phyloP scores from a whole-genome alignment of 2,888 invertebrate genomes.

The Polymixis flavicincta region DNA sequence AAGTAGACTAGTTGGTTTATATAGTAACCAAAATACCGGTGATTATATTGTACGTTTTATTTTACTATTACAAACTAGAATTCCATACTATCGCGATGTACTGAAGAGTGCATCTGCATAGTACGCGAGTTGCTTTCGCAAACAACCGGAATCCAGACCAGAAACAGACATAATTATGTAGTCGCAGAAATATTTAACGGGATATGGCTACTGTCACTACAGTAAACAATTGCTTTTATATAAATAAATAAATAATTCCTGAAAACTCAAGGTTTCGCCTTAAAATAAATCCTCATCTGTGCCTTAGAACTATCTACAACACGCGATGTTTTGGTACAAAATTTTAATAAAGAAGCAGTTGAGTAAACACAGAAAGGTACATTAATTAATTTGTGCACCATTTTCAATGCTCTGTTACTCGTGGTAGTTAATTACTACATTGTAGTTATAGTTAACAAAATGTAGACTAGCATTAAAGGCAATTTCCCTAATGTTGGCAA shows the following conservation, averaged over 20 bases:
- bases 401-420: slow-evolving; percentile 54
- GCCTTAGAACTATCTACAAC: background rate
- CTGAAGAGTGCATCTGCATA: background rate
- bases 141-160: background rate
- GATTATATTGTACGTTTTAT: background rate
- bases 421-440: slow-evolving; percentile 35
- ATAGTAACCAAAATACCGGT: slow-evolving; percentile 3
- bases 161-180: slow-evolving; percentile 7
- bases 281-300: slow-evolving; percentile 15
- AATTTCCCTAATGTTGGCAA: slow-evolving; percentile 28
- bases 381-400: slow-evolving; percentile 32
- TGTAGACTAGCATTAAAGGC: slow-evolving; percentile 24
- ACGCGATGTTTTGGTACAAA: slow-evolving; percentile 7
- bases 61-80: background rate
- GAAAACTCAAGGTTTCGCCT: slow-evolving; percentile 6
- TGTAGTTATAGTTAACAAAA: slow-evolving; percentile 31
- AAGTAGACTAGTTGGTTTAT: slow-evolving; percentile 2
- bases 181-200: background rate
- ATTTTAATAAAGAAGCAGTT: slow-evolving; percentile 32
- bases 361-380: slow-evolving; percentile 27
- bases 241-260: background rate
- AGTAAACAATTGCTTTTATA: slow-evolving; percentile 9
- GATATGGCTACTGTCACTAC: background rate
- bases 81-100: too few relatives aligned
- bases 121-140: background rate